Percentiles rank a stretch among this genome's conserved stretches.
phyloP scores from a whole-genome alignment of 2,888 invertebrate species.

The Oasisia sp. region DNA sequence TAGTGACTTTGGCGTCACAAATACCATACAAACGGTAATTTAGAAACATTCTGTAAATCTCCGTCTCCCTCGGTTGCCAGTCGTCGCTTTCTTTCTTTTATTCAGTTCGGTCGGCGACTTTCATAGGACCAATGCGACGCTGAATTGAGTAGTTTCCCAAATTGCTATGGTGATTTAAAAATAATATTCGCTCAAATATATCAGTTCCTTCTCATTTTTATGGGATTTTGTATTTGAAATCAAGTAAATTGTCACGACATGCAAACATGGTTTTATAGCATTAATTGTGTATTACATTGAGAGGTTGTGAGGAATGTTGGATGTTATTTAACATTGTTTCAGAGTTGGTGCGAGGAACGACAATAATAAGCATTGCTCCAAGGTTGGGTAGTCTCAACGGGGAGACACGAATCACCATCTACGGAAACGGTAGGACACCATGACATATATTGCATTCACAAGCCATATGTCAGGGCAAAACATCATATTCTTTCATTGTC shows the following conservation, averaged over 20 bases:
- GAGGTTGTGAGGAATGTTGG: neutral
- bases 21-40: neutral
- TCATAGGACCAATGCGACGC: neutral
- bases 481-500: too few relatives aligned
- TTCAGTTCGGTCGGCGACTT: neutral
- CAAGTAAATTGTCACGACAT: too few relatives aligned
- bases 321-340: neutral
- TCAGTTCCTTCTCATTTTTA: neutral
- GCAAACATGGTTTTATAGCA: neutral
- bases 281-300: neutral
- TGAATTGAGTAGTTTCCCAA: neutral
- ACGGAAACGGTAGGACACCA: constrained; percentile 43
- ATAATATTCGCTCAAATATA: neutral
- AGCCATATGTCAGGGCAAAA: neutral
- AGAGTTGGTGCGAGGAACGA: neutral
- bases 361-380: neutral
- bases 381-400: constrained; percentile 47
- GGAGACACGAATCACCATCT: constrained; percentile 48
- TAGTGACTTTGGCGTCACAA: neutral
- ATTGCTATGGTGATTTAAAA: too few relatives aligned
- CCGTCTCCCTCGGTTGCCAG: neutral
- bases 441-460: neutral
- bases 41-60: neutral
- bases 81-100: neutral
- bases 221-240: too few relatives aligned